Percentiles rank a stretch among this genome's conserved stretches.
Evolutionary conservation across 2,888 invertebrate genomes (phyloP).

Genomic region (Oxystoma pomonae): DNA sequence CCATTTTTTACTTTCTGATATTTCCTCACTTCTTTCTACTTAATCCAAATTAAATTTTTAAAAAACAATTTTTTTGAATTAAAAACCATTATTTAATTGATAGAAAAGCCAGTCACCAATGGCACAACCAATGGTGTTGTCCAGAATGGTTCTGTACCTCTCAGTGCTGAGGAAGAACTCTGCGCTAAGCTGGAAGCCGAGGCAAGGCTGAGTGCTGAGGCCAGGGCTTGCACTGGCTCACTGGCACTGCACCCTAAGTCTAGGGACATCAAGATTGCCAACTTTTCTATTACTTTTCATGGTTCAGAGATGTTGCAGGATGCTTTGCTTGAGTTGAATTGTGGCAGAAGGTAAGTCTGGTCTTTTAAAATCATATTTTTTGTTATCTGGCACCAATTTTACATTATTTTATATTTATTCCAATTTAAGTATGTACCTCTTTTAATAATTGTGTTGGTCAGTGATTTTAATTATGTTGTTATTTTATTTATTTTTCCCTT

Average conservation of each 20-base stretch:
- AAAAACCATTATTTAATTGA: background rate
- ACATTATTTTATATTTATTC: no score
- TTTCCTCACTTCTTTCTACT: no score
- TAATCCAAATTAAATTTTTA: no score
- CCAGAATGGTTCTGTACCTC: conserved; percentile 53
- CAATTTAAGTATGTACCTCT: no score
- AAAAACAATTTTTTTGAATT: no score
- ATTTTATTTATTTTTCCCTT: no score
- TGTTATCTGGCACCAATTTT: no score
- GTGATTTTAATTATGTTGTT: no score
- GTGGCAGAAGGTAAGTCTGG: conserved; percentile 76
- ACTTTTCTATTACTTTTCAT: conserved; percentile 96
- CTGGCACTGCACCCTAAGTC: conserved; percentile 93
- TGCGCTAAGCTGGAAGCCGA: conserved; percentile 85
- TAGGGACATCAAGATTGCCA: conserved; percentile 93
- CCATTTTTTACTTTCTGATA: no score
- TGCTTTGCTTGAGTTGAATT: conserved; percentile 94
- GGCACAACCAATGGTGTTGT: conserved; percentile 27
- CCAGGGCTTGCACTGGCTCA: conserved; percentile 91
- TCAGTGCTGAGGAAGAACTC: conserved; percentile 77
- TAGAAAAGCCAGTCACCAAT: conserved; percentile 16
- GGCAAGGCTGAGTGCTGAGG: conserved; percentile 89
- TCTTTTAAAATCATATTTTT: no score
- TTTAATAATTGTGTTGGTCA: no score
- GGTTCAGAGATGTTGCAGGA: conserved; percentile 95